phyloP scores from a whole-genome alignment of 2,797 vertebrate genomes.

The Macrochelys suwanniensis region DNA sequence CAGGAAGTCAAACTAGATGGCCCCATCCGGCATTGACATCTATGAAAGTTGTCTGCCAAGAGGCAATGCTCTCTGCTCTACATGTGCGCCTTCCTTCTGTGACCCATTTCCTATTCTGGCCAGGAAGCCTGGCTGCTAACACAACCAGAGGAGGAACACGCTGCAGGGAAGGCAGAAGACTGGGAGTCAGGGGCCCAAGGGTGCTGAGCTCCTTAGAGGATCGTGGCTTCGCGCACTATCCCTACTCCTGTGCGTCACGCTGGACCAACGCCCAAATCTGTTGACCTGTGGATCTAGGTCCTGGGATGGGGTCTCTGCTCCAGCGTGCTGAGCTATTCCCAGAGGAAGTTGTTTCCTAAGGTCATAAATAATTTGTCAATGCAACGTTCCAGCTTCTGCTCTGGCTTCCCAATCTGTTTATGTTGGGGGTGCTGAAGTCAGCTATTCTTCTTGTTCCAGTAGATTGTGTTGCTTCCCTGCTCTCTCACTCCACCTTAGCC shows the following conservation, averaged over 20 bases:
- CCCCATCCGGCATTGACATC: background rate
- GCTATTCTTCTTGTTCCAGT: background rate
- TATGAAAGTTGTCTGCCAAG: background rate
- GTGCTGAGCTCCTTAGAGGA: background rate
- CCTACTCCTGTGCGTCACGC: background rate
- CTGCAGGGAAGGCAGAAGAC: background rate
- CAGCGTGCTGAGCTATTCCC: background rate
- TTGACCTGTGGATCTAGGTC: background rate
- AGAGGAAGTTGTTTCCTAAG: background rate
- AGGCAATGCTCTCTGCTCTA: background rate
- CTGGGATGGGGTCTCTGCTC: background rate
- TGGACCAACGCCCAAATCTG: background rate
- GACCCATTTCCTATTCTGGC: background rate
- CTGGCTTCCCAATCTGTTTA: background rate
- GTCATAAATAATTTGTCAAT: background rate
- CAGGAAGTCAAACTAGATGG: background rate
- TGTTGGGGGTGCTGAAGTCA: background rate
- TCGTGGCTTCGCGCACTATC: background rate
- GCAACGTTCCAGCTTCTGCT: background rate
- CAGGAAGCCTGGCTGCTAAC: background rate
- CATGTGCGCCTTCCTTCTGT: background rate
- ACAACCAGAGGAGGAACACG: background rate
- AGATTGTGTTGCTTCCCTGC: background rate
- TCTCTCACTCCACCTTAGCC: background rate
- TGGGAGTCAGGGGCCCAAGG: background rate